phyloP scores from a whole-genome alignment of 92 coral and sea anemone species.

The Parazoanthus swiftii region DNA sequence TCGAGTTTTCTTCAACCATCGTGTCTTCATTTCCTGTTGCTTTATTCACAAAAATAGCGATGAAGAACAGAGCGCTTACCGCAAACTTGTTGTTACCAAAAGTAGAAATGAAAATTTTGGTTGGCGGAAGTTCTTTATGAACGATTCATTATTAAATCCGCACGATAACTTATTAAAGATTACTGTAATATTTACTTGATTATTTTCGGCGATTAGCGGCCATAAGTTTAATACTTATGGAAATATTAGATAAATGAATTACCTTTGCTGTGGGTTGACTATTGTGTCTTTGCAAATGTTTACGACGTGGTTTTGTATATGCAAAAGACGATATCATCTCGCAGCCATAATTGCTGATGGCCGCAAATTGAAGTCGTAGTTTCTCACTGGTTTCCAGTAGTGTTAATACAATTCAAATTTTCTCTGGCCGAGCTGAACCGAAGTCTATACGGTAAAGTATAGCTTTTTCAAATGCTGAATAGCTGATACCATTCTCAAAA shows the following conservation, averaged over 20 bases:
- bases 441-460: background rate
- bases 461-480: background rate
- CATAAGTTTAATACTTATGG: slow-evolving; percentile 18
- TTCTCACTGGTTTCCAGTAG: background rate
- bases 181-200: slow-evolving; percentile 27
- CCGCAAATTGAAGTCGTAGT: background rate
- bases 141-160: slow-evolving; percentile 29
- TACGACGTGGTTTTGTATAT: background rate
- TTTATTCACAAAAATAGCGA: background rate
- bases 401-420: background rate
- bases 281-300: slow-evolving; percentile 21
- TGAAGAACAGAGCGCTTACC: background rate
- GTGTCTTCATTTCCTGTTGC: background rate
- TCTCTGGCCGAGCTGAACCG: background rate
- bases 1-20: background rate
- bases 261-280: slow-evolving; percentile 6
- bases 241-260: slow-evolving; percentile 19
- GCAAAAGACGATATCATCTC: slow-evolving; percentile 26
- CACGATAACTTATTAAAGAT: slow-evolving; percentile 22
- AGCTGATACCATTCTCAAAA: background rate
- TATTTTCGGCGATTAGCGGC: slow-evolving; percentile 36
- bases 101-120: background rate
- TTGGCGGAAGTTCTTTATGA: slow-evolving; percentile 16
- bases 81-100: background rate
- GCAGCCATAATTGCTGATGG: background rate